These are phyloP conservation scores for Chironomus tepperi DNA, from an alignment of 1,140 invertebrate genomes.

Conservation along the genomic window DNA sequence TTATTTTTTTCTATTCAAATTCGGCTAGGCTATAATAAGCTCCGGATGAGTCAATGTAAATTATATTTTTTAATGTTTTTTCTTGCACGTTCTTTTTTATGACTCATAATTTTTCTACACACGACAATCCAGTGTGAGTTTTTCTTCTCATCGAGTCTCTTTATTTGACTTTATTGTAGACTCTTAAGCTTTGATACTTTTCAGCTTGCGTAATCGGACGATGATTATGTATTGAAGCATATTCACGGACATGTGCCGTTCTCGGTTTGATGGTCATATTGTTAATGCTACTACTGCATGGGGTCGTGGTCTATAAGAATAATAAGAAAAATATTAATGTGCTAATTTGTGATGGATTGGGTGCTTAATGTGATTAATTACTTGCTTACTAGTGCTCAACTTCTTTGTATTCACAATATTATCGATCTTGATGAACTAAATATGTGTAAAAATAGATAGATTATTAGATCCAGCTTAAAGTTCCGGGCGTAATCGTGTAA, in stretches of 20 bases:
- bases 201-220: too few relatives aligned
- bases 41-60: conserved; percentile 12
- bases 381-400: background rate
- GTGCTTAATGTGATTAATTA: conserved; percentile 22
- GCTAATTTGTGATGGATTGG: conserved; percentile 21
- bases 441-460: background rate
- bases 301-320: too few relatives aligned
- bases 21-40: background rate
- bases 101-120: too few relatives aligned
- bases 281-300: too few relatives aligned
- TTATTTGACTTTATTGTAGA: too few relatives aligned
- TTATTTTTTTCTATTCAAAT: background rate
- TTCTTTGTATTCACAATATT: background rate
- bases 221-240: too few relatives aligned
- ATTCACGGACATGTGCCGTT: too few relatives aligned
- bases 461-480: background rate
- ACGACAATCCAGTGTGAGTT: too few relatives aligned
- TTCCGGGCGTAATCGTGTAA: background rate
- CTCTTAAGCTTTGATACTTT: too few relatives aligned
- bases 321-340: background rate
- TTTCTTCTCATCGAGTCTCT: too few relatives aligned
- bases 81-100: too few relatives aligned
- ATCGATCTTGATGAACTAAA: background rate
- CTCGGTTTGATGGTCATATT: too few relatives aligned
- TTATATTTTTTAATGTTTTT: background rate